These are phyloP conservation scores for Ormyrus thymus DNA, from an alignment of 2,888 invertebrate genomes.

Conservation along the genomic window DNA sequence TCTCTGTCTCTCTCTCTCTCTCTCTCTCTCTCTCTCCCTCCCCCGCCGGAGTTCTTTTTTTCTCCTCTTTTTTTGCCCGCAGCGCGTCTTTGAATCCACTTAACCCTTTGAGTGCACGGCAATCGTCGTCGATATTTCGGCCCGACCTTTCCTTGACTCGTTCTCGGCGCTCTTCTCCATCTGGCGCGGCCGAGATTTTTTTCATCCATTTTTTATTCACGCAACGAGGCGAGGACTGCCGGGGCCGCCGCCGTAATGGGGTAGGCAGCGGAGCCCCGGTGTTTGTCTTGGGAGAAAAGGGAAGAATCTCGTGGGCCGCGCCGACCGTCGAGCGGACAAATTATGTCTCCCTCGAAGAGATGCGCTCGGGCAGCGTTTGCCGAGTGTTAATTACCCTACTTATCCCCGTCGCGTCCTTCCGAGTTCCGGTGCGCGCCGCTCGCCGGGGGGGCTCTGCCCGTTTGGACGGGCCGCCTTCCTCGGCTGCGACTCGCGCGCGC, in stretches of 20 bases:
- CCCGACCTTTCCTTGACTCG: background rate
- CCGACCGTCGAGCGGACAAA: slow-evolving; percentile 20
- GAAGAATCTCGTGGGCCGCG: too few species aligned
- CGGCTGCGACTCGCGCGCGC: too few species aligned
- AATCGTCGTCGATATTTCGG: background rate
- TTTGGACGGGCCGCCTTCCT: background rate
- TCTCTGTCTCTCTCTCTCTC: too few species aligned
- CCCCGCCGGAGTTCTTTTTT: slow-evolving; percentile 8
- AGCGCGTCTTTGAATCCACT: background rate
- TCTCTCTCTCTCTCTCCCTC: too few species aligned
- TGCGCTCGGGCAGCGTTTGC: slow-evolving; percentile 1
- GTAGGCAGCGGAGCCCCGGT: too few species aligned
- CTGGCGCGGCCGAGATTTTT: slow-evolving; percentile 18
- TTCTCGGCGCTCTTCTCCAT: background rate
- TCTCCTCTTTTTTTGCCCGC: slow-evolving; percentile 36
- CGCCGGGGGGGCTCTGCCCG: background rate
- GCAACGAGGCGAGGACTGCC: background rate
- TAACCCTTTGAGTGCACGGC: background rate
- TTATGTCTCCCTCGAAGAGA: background rate
- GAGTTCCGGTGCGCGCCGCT: background rate
- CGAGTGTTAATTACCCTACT: slow-evolving; percentile 32
- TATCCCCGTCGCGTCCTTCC: slow-evolving; percentile 7
- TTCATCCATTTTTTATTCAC: slow-evolving; percentile 9
- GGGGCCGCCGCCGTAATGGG: too few species aligned
- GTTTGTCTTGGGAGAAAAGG: too few species aligned